Percentiles rank a stretch among this genome's conserved stretches.
phyloP scores from a whole-genome alignment of 2,888 invertebrate species.

The Polyommatus icarus region DNA sequence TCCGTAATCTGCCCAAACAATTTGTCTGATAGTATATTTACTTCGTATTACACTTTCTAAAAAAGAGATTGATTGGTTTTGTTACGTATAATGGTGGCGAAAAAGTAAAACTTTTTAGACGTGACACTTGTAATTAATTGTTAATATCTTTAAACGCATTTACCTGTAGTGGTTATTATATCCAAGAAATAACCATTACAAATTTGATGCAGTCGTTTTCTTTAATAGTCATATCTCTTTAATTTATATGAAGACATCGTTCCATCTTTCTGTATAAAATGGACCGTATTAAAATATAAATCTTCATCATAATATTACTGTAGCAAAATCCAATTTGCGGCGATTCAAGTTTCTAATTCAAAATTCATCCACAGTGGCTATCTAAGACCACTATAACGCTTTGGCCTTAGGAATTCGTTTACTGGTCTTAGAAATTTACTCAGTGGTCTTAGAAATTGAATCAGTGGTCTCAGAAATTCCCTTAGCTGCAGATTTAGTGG shows the following conservation, averaged over 20 bases:
- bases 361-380: background rate
- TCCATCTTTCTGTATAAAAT: background rate
- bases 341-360: background rate
- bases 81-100: too few species aligned
- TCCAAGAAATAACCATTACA: too few species aligned
- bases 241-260: background rate
- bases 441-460: background rate
- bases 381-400: background rate
- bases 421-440: background rate
- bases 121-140: too few species aligned
- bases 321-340: background rate
- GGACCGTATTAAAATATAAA: background rate
- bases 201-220: too few species aligned
- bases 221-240: background rate
- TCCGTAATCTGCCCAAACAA: too few species aligned
- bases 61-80: too few species aligned
- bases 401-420: background rate
- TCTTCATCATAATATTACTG: background rate
- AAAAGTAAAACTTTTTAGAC: too few species aligned
- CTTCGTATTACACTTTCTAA: too few species aligned
- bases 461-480: background rate
- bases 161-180: too few species aligned
- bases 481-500: background rate
- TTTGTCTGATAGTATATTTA: too few species aligned
- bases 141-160: too few species aligned